These are phyloP conservation scores for Taeniopygia guttata DNA, from an alignment of 2,797 vertebrate genomes.

Conservation along the genomic window DNA sequence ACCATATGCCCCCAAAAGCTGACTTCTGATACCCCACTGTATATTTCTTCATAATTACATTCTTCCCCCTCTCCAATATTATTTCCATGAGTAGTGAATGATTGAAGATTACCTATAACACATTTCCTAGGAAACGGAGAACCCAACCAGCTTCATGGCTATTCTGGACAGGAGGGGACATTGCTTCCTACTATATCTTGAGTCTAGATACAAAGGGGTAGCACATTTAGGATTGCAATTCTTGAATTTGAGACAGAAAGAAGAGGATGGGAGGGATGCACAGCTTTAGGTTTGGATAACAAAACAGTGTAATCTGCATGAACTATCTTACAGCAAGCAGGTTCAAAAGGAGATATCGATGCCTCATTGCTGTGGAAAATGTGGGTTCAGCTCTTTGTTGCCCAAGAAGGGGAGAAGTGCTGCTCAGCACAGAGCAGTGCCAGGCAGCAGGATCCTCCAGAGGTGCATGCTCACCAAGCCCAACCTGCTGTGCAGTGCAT, in stretches of 20 bases:
- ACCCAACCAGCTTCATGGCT: not conserved
- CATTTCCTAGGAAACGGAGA: not conserved
- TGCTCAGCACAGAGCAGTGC: not conserved
- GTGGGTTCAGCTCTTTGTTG: not conserved
- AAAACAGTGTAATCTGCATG: not conserved
- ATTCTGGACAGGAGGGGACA: not conserved
- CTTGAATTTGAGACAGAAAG: not conserved
- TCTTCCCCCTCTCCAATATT: accelerated
- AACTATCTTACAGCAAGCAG: accelerated
- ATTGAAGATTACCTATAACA: not conserved
- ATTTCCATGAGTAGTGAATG: not conserved
- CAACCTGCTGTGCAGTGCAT: accelerated
- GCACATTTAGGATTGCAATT: not conserved
- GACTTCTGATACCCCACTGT: not conserved
- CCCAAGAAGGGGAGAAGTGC: accelerated
- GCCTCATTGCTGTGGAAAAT: not conserved
- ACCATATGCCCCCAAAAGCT: not conserved
- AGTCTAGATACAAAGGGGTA: not conserved
- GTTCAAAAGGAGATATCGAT: not conserved
- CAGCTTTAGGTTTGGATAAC: not conserved
- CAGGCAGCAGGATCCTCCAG: not conserved
- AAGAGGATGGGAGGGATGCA: not conserved
- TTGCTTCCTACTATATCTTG: not conserved
- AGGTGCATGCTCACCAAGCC: not conserved
- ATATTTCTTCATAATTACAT: not conserved